Conservation (phyloP, 2,113 vertebrate species). For the Progne subis region DNA sequence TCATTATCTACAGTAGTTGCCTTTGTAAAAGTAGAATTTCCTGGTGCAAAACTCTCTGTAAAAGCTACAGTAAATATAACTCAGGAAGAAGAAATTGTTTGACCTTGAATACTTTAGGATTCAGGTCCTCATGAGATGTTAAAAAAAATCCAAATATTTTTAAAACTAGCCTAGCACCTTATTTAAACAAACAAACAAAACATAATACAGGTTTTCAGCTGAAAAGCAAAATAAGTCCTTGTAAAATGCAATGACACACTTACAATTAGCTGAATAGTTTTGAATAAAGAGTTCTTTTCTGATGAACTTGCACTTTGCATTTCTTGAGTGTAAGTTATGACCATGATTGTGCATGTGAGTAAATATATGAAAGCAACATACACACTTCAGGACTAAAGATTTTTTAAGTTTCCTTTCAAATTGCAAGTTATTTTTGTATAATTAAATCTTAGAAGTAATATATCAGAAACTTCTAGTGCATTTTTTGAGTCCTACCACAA, state of each 20-base stretch:
- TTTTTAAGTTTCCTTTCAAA: background rate
- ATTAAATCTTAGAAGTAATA: background rate
- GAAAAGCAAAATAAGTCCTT: background rate
- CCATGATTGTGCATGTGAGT: background rate
- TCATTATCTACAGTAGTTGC: background rate
- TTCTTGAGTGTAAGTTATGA: background rate
- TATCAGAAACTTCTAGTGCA: background rate
- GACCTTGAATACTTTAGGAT: background rate
- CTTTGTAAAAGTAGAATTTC: background rate
- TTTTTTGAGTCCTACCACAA: background rate
- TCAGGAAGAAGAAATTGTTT: background rate
- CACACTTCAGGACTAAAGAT: background rate
- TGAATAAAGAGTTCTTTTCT: background rate
- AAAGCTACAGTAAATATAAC: background rate
- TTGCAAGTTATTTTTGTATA: background rate
- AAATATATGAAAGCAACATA: background rate
- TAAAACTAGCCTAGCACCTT: background rate
- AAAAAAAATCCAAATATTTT: background rate
- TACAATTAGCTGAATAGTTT: background rate
- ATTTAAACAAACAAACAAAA: background rate
- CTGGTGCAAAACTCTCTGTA: background rate
- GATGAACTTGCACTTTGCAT: background rate
- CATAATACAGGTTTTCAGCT: background rate
- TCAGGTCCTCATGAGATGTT: background rate
- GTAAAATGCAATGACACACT: background rate